Percentiles rank a stretch among this genome's conserved stretches.
Evolutionary conservation across 2,888 invertebrate genomes (phyloP).

Genomic region (Pammene fasciana): DNA sequence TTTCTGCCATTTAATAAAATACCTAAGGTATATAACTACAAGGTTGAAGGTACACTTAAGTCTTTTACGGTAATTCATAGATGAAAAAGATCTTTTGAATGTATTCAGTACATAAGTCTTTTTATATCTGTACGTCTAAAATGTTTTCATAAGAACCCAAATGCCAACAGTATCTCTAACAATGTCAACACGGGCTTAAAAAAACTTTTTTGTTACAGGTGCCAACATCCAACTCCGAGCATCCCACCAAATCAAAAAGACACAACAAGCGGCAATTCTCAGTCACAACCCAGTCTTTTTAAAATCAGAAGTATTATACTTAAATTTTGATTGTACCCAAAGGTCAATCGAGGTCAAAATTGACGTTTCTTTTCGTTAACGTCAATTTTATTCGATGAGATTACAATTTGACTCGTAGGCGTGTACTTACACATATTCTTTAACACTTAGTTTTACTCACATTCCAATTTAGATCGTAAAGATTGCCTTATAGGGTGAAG

Average conservation of each 20-base stretch:
- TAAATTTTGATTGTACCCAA: conserved; percentile 54
- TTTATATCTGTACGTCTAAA: neutral
- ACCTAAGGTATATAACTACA: neutral
- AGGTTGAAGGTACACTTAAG: neutral
- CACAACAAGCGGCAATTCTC: conserved; percentile 14
- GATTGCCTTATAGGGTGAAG: conserved; percentile 14
- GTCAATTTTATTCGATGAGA: conserved; percentile 76
- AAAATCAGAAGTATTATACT: conserved; percentile 23
- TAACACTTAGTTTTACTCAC: neutral
- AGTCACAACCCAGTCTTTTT: neutral
- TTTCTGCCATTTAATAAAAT: neutral
- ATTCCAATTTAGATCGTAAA: conserved; percentile 27
- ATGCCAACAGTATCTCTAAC: conserved; percentile 33
- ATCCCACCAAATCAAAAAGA: conserved; percentile 22
- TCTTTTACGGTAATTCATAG: neutral
- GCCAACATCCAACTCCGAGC: conserved; percentile 4
- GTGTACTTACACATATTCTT: conserved; percentile 37
- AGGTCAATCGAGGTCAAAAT: conserved; percentile 49
- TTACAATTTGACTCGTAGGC: conserved; percentile 54
- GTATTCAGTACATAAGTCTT: neutral
- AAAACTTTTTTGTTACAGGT: conserved; percentile 40
- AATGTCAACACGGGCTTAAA: conserved; percentile 33
- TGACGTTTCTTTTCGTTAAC: conserved; percentile 48
- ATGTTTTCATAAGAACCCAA: conserved; percentile 24
- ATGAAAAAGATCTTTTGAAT: neutral